phyloP scores from a whole-genome alignment of 2,888 invertebrate genomes.

The Hemaris fuciformis region DNA sequence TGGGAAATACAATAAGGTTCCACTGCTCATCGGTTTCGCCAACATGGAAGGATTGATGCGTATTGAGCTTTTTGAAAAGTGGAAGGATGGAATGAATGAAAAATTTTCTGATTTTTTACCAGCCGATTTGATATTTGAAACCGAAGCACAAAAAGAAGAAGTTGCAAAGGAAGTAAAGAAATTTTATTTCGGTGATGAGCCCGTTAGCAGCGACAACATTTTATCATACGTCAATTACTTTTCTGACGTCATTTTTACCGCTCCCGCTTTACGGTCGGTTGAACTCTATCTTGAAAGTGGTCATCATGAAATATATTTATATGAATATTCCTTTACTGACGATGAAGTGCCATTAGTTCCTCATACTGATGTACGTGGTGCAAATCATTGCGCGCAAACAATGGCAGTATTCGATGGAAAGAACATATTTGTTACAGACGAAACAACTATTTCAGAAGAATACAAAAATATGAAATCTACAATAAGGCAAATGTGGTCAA shows the following conservation, averaged over 20 bases:
- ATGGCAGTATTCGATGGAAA: constrained; percentile 32
- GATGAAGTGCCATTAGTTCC: constrained; percentile 26
- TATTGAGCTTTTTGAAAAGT: constrained; percentile 33
- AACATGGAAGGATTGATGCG: constrained; percentile 53
- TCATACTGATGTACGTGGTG: constrained; percentile 35
- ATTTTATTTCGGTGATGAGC: constrained; percentile 41
- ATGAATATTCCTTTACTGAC: constrained; percentile 42
- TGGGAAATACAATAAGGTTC: constrained; percentile 40
- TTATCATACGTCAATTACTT: constrained; percentile 42
- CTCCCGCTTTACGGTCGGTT: constrained; percentile 31
- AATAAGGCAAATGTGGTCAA: constrained; percentile 42
- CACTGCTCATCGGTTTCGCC: constrained; percentile 48
- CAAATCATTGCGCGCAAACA: constrained; percentile 39
- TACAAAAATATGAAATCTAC: constrained; percentile 28
- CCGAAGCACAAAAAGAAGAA: constrained; percentile 33
- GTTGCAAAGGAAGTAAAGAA: constrained; percentile 39
- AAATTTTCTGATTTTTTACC: constrained; percentile 57
- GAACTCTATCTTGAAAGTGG: constrained; percentile 35
- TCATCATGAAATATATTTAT: constrained; percentile 39
- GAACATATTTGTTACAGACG: neutral
- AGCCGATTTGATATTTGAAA: constrained; percentile 42
- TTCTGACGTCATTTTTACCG: constrained; percentile 38
- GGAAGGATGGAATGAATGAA: constrained; percentile 49
- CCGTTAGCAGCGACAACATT: constrained; percentile 31
- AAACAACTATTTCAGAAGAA: constrained; percentile 24